phyloP scores from a whole-genome alignment of 2,888 invertebrate genomes.

The Phytoseiulus persimilis region DNA sequence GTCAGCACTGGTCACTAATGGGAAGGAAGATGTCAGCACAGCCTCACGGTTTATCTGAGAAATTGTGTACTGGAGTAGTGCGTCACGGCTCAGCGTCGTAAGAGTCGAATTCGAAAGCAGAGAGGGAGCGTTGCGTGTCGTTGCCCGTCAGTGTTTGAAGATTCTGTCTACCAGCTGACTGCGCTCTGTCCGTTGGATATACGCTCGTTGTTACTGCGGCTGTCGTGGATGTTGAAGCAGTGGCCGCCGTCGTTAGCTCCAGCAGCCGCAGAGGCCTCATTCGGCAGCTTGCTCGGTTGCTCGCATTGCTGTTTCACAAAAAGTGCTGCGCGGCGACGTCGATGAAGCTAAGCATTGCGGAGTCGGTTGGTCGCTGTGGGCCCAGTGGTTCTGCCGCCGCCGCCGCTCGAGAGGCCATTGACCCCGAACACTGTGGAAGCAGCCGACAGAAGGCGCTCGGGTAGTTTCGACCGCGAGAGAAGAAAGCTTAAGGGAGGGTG shows the following conservation, averaged over 20 bases:
- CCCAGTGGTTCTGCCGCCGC: not conserved
- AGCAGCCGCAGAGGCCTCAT: not conserved
- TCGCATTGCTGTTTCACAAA: not conserved
- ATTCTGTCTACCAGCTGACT: not conserved
- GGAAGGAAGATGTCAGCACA: not conserved
- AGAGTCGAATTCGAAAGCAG: not conserved
- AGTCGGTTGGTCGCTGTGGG: not conserved
- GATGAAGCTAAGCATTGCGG: not conserved
- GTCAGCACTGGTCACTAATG: not conserved
- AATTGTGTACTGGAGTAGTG: not conserved
- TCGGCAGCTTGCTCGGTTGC: not conserved
- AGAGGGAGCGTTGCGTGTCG: not conserved
- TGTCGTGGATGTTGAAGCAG: not conserved
- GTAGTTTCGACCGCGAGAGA: not conserved
- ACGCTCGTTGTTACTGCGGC: not conserved
- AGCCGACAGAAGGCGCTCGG: not conserved
- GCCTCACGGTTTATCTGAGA: not conserved
- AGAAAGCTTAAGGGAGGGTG: not conserved
- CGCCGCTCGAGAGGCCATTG: not conserved
- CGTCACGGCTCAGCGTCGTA: not conserved
- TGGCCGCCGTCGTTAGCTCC: not conserved
- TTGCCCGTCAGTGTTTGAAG: not conserved
- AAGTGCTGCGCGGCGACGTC: not conserved
- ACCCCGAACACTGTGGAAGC: not conserved
- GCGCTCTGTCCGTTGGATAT: not conserved